Base-by-base conservation (phyloP, 1,140 invertebrate genomes). In the Zaprionus tsacasi region DNA sequence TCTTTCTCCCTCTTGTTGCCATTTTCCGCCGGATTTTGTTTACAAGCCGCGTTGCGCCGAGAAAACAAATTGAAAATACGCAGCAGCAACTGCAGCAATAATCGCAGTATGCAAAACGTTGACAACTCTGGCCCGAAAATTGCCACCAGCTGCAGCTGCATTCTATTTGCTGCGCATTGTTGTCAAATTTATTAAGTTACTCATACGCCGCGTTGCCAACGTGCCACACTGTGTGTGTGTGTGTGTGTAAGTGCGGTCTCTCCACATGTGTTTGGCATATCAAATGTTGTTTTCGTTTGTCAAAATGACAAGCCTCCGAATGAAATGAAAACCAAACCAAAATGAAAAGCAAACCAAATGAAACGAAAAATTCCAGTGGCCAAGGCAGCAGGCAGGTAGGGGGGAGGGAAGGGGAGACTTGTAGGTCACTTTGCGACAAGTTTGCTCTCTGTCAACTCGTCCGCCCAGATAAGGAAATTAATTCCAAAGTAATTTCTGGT, bases 151-250 rank as follows among this genome's bases (percentile, higher is more conserved):
- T 8, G 61, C 58, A 63, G 58, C 25, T 68, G 72, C 67, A 48
- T 88, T 78, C 82, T 81, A 86, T 89, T 89, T 81, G 81, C 71
- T 15, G 40, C n/a, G 70, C 81, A 85, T 79, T 85, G 78, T 85
- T 85, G 86, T 89, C 81, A 89, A 89, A 89, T 89, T 89, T 89
- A 89, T 89, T 89, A 89, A 89, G 85, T 89, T 89, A 89, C 85
- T 89, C 85, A 89, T 89, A 88, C 85, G 85, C 74, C 71, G 50
- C 60, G 65, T 65, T 63, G 61, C 27, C 66, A 52, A 30, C 25
- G 60, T 56, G 52, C 52, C n/a, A n/a, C n/a, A n/a, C n/a, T n/a
- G 21, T 21, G 21, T 21, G 21, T 21, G 40, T n/a, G 2, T 15
- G 7, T 43, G 21, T 21, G 21, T 21, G 40, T n/a, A 0, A 8